Evolutionary conservation across 2,888 invertebrate genomes (phyloP).

Genomic region (Pilophorus perplexus): DNA sequence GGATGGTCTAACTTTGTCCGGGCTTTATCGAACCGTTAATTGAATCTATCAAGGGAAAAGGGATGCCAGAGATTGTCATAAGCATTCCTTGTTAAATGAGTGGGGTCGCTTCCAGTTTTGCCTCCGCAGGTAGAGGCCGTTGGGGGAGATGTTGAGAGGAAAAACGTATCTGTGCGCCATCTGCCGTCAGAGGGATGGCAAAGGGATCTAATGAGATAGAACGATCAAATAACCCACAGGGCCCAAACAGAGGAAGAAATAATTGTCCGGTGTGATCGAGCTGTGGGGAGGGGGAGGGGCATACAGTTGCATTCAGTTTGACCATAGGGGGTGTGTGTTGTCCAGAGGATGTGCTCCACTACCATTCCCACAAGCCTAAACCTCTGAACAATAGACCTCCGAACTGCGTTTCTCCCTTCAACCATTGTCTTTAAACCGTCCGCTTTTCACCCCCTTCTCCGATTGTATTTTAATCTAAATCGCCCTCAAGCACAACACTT

Average conservation of each 20-base stretch:
- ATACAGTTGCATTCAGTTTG: not conserved
- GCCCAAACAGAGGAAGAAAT: constrained; percentile 21
- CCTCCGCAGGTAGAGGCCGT: too few relatives aligned
- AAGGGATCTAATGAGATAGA: constrained; percentile 14
- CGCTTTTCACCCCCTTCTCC: not conserved
- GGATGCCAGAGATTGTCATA: too few relatives aligned
- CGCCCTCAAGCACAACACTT: constrained; percentile 28
- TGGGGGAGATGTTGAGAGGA: too few relatives aligned
- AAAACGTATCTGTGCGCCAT: too few relatives aligned
- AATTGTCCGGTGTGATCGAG: constrained; percentile 9
- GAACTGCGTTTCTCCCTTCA: constrained; percentile 3
- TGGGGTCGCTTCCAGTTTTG: too few relatives aligned
- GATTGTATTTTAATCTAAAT: constrained; percentile 33
- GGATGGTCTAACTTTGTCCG: too few relatives aligned
- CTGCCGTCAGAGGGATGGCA: too few relatives aligned
- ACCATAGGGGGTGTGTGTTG: not conserved
- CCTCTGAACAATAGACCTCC: not conserved
- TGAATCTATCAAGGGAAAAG: too few relatives aligned
- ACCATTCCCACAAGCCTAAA: too few relatives aligned
- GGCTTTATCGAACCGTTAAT: too few relatives aligned
- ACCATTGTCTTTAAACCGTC: constrained; percentile 21
- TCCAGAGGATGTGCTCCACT: too few relatives aligned
- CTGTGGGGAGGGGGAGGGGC: not conserved
- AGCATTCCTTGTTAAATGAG: too few relatives aligned
- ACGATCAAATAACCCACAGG: constrained; percentile 29